Conservation (phyloP, 2,797 vertebrate genomes). For the Eurystomus glaucurus region DNA sequence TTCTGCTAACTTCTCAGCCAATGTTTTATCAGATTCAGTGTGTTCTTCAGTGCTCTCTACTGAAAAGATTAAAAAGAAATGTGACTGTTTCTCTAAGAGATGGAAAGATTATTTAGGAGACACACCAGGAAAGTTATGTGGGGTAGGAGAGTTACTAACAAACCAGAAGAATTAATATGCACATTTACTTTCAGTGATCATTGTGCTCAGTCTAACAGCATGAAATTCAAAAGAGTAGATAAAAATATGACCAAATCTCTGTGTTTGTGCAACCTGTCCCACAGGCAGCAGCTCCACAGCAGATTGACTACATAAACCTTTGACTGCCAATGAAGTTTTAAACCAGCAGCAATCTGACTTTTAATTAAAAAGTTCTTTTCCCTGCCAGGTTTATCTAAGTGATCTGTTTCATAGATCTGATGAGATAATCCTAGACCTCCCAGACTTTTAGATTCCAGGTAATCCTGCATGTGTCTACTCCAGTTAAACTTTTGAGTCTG, state of each 20-base stretch:
- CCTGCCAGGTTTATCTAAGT: neutral
- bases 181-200: neutral
- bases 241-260: neutral
- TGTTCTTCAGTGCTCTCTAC: slow-evolving; percentile 11
- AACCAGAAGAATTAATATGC: neutral
- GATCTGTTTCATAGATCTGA: neutral
- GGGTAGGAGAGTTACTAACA: neutral
- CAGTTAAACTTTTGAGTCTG: neutral
- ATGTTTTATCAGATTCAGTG: slow-evolving; percentile 62
- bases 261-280: neutral
- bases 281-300: neutral
- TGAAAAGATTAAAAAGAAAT: slow-evolving; percentile 19
- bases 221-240: fast-evolving
- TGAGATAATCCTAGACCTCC: neutral
- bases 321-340: neutral
- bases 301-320: neutral
- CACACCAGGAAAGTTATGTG: neutral
- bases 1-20: slow-evolving; percentile 86
- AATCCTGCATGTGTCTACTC: neutral
- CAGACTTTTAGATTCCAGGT: neutral
- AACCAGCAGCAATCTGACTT: neutral
- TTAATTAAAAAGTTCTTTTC: neutral
- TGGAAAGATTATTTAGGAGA: neutral
- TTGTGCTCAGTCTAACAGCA: neutral
- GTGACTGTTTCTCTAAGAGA: fast-evolving